phyloP scores from a whole-genome alignment of 2,888 invertebrate genomes.

The Cistogaster globosa region DNA sequence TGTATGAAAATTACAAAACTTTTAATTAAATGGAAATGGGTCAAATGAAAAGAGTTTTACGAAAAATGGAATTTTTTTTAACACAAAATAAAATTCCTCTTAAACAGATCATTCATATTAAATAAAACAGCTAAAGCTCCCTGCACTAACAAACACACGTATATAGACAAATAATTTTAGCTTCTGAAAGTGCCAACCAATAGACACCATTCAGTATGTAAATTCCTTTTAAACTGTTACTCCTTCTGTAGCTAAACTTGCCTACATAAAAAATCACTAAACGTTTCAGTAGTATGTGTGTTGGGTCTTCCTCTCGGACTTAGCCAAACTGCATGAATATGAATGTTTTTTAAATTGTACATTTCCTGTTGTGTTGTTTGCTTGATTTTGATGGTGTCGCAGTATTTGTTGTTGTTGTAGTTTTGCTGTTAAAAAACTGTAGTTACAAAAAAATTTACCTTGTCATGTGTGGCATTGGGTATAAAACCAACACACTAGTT shows the following conservation, averaged over 20 bases:
- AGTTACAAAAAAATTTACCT: slow-evolving; percentile 61
- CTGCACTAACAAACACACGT: neutral
- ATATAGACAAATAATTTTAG: neutral
- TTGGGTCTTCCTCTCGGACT: neutral
- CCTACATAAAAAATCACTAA: neutral
- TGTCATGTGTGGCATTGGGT: slow-evolving; percentile 67
- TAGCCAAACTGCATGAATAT: neutral
- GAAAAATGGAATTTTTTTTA: slow-evolving; percentile 1
- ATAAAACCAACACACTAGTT: neutral
- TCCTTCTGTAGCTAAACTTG: neutral
- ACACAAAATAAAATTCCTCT: slow-evolving; percentile 6
- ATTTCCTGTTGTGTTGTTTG: slow-evolving; percentile 17
- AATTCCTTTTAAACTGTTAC: slow-evolving; percentile 21
- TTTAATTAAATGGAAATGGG: neutral
- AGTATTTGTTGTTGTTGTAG: neutral
- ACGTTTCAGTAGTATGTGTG: neutral
- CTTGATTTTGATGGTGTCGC: neutral
- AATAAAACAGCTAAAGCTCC: neutral
- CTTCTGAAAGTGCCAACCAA: neutral
- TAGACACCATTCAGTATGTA: neutral
- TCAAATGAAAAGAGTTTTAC: slow-evolving; percentile 1
- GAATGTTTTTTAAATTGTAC: slow-evolving; percentile 12
- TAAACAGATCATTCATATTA: slow-evolving; percentile 12
- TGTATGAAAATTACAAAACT: neutral
- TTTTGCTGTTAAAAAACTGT: slow-evolving; percentile 14